Base-by-base conservation (phyloP, 2,888 invertebrate species). In the Timandra comae region DNA sequence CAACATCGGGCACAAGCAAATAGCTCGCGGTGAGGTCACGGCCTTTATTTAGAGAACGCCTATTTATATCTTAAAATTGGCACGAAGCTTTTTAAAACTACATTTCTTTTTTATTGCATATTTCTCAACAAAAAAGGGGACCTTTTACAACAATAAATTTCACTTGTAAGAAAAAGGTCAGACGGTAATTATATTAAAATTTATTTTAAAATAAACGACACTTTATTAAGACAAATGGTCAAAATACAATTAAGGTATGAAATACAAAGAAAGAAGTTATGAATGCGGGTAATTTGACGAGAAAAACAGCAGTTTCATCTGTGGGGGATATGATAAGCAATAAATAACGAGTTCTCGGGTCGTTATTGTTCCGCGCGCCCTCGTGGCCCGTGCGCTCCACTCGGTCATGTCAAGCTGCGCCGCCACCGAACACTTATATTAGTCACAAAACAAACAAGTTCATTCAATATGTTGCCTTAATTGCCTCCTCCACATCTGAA, bases 11-110 rank as follows among this genome's bases (percentile, higher is more conserved):
- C 65, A 56, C 64, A 60, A 61, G 75, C 71, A 78, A 79, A 81
- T 65, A 77, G 75, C 82, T 73, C 42, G 53, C 56, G 74, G 76
- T 63, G 62, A 62, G 84, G 82, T 75, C 80, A 66, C 70, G 76
- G 66, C 80, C 79, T 78, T 73, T 69, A 73, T 70, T 63, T 67
- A 63, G 58, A 64, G 52, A 58, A 52, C 46, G 50, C 46, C 43
- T 63, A 62, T 64, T 66, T 63, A 56, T 56, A 54, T 57, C 54
- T 51, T 46, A 45, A 55, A 58, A 53, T 62, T 60, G 54, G 54
- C 41, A 29, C 16, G 16, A 6, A 3, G 16, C 1, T 16, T 16
- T 16, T 16, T 16, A 16, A 16, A 16, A 16, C 16, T 16, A 16
- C 16, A 16, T 16, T 16, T 16, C 16, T 16, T 16, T 16, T 16